These are phyloP conservation scores for Xanthorhoe spadicearia DNA, from an alignment of 2,888 invertebrate genomes.

Conservation along the genomic window DNA sequence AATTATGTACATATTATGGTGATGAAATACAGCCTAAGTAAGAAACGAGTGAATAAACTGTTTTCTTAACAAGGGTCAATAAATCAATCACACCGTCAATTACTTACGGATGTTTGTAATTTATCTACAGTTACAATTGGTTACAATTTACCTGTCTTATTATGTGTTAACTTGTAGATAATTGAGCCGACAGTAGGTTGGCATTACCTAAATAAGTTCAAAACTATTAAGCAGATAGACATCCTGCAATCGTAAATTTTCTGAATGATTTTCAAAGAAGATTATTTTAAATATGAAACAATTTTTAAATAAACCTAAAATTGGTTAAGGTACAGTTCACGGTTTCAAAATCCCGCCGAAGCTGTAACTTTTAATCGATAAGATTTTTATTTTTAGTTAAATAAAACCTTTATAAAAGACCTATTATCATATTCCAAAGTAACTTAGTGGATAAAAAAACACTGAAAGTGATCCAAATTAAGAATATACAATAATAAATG, in stretches of 20 bases:
- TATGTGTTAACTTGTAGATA: not conserved
- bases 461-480: no score
- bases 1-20: no score
- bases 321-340: no score
- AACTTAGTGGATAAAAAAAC: no score
- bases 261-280: not conserved
- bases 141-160: not conserved
- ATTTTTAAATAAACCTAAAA: no score
- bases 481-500: no score
- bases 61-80: not conserved
- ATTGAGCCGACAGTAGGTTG: not conserved
- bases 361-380: no score
- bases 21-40: not conserved
- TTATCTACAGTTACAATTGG: not conserved
- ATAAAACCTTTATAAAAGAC: no score
- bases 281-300: no score
- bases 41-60: not conserved
- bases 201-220: not conserved
- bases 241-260: not conserved
- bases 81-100: not conserved
- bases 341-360: no score
- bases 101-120: not conserved
- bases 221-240: not conserved
- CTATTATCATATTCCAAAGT: no score
- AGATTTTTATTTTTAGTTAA: no score